phyloP scores from a whole-genome alignment of 2,797 vertebrate genomes.

The Huso huso region DNA sequence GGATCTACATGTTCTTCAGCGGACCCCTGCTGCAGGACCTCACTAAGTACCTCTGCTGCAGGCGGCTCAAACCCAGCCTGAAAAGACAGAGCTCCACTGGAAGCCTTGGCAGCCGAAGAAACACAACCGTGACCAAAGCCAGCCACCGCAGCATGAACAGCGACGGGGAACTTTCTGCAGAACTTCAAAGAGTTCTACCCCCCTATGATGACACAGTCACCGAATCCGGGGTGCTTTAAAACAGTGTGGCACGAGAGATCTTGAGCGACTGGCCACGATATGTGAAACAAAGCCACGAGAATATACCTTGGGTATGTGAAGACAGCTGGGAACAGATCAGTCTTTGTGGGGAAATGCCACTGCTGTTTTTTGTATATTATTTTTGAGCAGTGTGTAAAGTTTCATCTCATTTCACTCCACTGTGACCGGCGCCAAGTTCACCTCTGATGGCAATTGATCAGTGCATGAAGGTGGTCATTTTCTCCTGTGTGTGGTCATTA shows the following conservation, averaged over 20 bases:
- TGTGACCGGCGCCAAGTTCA: too few species aligned
- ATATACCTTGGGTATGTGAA: too few species aligned
- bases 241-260: not conserved
- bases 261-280: too few species aligned
- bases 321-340: too few species aligned
- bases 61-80: slow-evolving; percentile 5
- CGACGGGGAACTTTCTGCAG: slow-evolving; percentile 15
- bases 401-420: too few species aligned
- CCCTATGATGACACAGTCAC: slow-evolving; percentile 25
- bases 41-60: slow-evolving; percentile 28
- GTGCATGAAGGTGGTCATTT: too few species aligned
- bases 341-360: too few species aligned
- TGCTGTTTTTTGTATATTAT: too few species aligned
- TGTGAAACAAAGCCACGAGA: too few species aligned
- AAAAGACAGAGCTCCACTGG: slow-evolving; percentile 37
- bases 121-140: slow-evolving; percentile 44
- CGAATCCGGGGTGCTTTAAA: slow-evolving; percentile 37
- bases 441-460: too few species aligned
- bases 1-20: slow-evolving; percentile 68
- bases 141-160: slow-evolving; percentile 14
- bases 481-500: too few species aligned
- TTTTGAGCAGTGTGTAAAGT: too few species aligned
- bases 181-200: slow-evolving; percentile 9
- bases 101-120: slow-evolving; percentile 49
- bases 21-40: slow-evolving; percentile 43